These are phyloP conservation scores for Globicephala melas DNA, from an alignment of 2,113 vertebrate genomes.

Conservation along the genomic window DNA sequence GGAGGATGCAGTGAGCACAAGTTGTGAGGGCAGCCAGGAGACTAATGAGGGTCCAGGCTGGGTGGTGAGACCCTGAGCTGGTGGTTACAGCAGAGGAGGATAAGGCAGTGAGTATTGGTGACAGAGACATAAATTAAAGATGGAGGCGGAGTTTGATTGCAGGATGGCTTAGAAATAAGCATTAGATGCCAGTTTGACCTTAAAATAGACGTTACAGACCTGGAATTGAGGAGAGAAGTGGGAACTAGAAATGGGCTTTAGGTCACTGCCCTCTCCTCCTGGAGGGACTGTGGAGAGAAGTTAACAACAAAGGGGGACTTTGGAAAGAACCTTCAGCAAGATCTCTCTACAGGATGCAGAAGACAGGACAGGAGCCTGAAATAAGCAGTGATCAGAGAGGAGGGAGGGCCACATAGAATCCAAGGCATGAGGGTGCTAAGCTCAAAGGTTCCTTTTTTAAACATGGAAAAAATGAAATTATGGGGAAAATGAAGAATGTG, in stretches of 20 bases:
- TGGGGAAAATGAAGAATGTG: not conserved
- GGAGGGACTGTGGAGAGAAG: not conserved
- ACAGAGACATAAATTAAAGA: not conserved
- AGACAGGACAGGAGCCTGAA: too few species aligned
- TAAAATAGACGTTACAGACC: not conserved
- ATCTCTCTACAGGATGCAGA: not conserved
- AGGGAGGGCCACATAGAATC: too few species aligned
- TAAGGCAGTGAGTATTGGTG: not conserved
- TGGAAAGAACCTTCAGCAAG: not conserved
- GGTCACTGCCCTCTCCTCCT: not conserved
- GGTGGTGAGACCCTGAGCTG: not conserved
- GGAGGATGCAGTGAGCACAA: not conserved
- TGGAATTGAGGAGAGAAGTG: not conserved
- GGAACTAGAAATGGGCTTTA: not conserved
- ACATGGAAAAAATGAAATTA: not conserved
- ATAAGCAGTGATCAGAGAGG: too few species aligned
- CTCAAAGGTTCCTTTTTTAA: not conserved
- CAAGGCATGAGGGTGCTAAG: not conserved
- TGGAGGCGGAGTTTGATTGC: not conserved
- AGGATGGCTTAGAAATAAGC: not conserved
- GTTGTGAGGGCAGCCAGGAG: not conserved
- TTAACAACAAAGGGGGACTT: fast-evolving
- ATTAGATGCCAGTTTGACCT: not conserved
- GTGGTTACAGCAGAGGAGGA: not conserved
- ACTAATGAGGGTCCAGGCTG: too few species aligned